Evolutionary conservation across 2,888 invertebrate genomes (phyloP).

Genomic region (Limnephilus rhombicus): DNA sequence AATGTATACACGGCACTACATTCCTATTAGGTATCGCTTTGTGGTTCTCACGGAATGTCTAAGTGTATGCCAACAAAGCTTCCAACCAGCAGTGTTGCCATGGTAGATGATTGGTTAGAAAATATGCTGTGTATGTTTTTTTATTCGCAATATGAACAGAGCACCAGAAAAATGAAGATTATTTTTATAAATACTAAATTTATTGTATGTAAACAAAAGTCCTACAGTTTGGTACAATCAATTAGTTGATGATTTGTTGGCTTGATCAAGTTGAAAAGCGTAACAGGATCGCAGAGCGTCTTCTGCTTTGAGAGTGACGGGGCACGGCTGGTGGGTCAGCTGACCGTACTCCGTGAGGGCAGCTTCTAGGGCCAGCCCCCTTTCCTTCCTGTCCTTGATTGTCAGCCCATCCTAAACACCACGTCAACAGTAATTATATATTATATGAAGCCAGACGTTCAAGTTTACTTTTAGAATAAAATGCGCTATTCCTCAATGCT

Average conservation of each 20-base stretch:
- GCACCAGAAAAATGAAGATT: not conserved
- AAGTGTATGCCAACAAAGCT: too few relatives aligned
- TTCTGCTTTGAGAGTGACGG: slow-evolving; percentile 26
- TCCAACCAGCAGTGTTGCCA: too few relatives aligned
- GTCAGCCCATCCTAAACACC: slow-evolving; percentile 2
- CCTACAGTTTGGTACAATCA: slow-evolving; percentile 13
- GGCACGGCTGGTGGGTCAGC: slow-evolving; percentile 33
- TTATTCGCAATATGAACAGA: not conserved
- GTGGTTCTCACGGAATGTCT: too few relatives aligned
- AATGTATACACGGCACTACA: too few relatives aligned
- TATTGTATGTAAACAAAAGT: not conserved
- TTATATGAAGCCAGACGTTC: not conserved
- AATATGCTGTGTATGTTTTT: not conserved
- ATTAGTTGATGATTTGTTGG: not conserved
- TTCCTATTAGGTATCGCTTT: too few relatives aligned
- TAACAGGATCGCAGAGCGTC: slow-evolving; percentile 29
- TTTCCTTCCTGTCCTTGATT: slow-evolving; percentile 19
- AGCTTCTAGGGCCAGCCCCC: not conserved
- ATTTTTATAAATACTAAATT: not conserved
- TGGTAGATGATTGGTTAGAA: not conserved
- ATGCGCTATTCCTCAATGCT: not conserved
- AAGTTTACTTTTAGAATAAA: not conserved
- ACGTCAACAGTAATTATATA: not conserved
- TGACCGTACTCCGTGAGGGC: slow-evolving; percentile 34
- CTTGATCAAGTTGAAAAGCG: not conserved